Evolutionary conservation across 2,797 vertebrate genomes (phyloP).

Genomic region (Siniperca undulata): DNA sequence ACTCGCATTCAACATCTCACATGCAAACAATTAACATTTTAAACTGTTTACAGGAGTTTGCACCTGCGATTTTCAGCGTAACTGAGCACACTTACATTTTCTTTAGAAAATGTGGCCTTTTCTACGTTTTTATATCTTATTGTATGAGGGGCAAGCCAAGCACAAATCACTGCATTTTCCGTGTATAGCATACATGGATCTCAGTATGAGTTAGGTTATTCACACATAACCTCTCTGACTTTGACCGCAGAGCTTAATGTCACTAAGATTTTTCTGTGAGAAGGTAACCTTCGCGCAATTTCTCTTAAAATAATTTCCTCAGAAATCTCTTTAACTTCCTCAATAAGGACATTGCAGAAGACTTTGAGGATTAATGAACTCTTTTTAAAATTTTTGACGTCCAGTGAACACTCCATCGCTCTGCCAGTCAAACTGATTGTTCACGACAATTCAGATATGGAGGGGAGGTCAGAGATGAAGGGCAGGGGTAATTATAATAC

Average conservation of each 20-base stretch:
- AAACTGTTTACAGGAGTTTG: neutral
- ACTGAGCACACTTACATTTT: too few species aligned
- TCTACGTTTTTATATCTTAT: neutral
- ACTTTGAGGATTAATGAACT: constrained; percentile 47
- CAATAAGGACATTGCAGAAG: neutral
- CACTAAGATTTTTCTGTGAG: constrained; percentile 5
- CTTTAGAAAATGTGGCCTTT: neutral
- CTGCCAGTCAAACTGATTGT: constrained; percentile 64
- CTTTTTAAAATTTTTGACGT: constrained; percentile 30
- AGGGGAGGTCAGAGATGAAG: constrained; percentile 51
- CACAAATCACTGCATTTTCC: neutral
- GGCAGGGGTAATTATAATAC: constrained; percentile 48
- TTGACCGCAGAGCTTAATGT: neutral
- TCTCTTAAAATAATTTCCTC: neutral
- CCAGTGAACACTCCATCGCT: constrained; percentile 18
- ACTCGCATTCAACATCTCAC: neutral
- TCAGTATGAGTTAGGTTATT: neutral
- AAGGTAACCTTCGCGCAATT: neutral
- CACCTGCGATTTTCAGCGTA: neutral
- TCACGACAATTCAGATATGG: constrained; percentile 44
- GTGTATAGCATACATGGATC: neutral
- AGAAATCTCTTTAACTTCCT: neutral
- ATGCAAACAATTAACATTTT: neutral
- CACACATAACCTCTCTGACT: neutral
- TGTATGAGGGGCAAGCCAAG: neutral